Evolutionary conservation across 2,797 vertebrate genomes (phyloP).

Genomic region (Onychomys leucogaster): DNA sequence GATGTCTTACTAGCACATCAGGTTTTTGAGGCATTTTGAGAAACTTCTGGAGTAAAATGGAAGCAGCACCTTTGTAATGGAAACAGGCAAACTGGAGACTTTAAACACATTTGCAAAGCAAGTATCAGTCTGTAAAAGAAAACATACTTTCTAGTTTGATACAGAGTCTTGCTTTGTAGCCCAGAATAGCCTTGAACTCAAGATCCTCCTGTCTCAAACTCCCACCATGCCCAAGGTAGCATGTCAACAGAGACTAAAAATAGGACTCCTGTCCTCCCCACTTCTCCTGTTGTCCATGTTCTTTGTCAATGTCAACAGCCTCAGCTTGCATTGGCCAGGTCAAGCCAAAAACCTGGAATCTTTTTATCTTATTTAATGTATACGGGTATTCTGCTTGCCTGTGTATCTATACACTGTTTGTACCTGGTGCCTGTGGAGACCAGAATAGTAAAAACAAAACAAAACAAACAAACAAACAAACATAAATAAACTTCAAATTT

Average conservation of each 20-base stretch:
- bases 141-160: neutral
- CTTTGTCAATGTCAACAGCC: conserved; percentile 1
- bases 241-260: conserved; percentile 6
- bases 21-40: neutral
- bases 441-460: neutral
- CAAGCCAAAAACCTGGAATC: neutral
- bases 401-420: neutral
- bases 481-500: neutral
- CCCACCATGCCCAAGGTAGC: neutral
- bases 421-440: neutral
- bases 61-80: neutral
- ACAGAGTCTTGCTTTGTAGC: neutral
- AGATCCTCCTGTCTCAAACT: neutral
- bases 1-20: neutral
- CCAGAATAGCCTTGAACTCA: neutral
- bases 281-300: neutral
- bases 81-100: neutral
- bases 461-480: no score
- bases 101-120: neutral
- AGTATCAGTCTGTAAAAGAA: neutral
- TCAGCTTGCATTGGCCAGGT: neutral
- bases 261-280: neutral
- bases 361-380: neutral
- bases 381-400: neutral
- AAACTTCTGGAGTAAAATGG: neutral